Evolutionary conservation across 2,797 vertebrate genomes (phyloP), one percentile per base, ranked within the genome.

Genomic region (Pangasius macronema): DNA sequence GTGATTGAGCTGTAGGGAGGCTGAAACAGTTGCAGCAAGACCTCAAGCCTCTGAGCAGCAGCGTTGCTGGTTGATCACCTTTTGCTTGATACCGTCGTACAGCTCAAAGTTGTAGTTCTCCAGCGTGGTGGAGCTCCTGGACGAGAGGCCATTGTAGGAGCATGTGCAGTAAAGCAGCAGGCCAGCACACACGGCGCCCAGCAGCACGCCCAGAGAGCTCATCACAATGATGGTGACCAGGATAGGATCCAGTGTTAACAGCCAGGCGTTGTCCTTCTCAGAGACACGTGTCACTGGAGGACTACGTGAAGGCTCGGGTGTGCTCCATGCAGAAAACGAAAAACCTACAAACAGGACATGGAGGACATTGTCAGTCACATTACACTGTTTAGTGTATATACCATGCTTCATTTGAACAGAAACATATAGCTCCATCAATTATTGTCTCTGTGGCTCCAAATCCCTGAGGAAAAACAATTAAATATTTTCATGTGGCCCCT

Each of bases 81-180:
- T 99, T 95, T 99, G 98, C 95, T 99, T 99, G 93, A 99, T 98
- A 89, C 98, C 98, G 0, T 99, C 98, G 0, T 99, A 99, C 89
- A 99, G 95, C 94, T 99, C 98, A 0, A 99, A 99, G 96, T 99
- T 99, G 96, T 99, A 99, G 95, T 99, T 99, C 95, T 99, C 98
- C 93, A 99, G 95, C 0, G 98, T 99, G 30, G 98, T 99, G 92
- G 98, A 99, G 94, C 97, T 98, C 88, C 98, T 97, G 0, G 98
- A 97, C 13, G 97, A 98, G 5, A 99, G 96, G 84, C 98, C 97
- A 0, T 97, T 95, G 5, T 99, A 99, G 0, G 97, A 99, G 85
- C 98, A 99, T 0, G 98, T 97, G 94, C 98, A 99, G 95, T 99
- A 99, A 75, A 99, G 97, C 27, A 99, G 96, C 42, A 99, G 94